Percentiles rank a stretch among this genome's conserved stretches.
Evolutionary conservation across 2,797 vertebrate genomes (phyloP).

Genomic region (Odontamblyopus rebecca): DNA sequence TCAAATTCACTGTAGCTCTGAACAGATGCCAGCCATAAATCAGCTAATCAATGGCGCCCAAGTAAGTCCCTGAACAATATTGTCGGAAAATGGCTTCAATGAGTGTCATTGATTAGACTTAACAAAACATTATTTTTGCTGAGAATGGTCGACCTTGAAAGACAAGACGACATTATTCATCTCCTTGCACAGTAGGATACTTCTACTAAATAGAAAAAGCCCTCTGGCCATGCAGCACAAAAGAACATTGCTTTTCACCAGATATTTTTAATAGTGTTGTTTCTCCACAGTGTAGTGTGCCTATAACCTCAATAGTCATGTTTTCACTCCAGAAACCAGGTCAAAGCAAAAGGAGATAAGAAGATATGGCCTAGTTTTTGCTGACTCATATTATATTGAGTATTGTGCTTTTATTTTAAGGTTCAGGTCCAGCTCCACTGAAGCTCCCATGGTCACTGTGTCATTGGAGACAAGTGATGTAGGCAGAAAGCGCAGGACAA

Average conservation of each 20-base stretch:
- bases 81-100: constrained; percentile 65
- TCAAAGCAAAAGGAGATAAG: constrained; percentile 32
- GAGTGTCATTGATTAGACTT: constrained; percentile 68
- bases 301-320: constrained; percentile 21
- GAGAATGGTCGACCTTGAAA: constrained; percentile 61
- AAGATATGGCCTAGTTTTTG: constrained; percentile 32
- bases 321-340: constrained; percentile 37
- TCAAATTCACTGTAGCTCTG: constrained; percentile 37
- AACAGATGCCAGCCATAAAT: constrained; percentile 63
- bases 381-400: constrained; percentile 50
- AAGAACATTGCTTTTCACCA: constrained; percentile 31
- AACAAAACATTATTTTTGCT: constrained; percentile 59
- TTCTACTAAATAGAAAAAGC: constrained; percentile 18
- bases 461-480: constrained; percentile 54
- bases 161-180: constrained; percentile 41
- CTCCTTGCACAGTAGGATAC: constrained; percentile 12
- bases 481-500: constrained; percentile 46
- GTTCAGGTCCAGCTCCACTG: constrained; percentile 37
- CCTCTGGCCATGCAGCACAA: constrained; percentile 14
- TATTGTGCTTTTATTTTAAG: constrained; percentile 37
- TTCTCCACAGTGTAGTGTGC: constrained; percentile 3
- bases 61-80: constrained; percentile 70
- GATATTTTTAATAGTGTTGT: constrained; percentile 20
- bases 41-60: constrained; percentile 66
- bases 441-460: constrained; percentile 63